Conservation (phyloP, 1,140 invertebrate species). For the Planococcus citri region DNA sequence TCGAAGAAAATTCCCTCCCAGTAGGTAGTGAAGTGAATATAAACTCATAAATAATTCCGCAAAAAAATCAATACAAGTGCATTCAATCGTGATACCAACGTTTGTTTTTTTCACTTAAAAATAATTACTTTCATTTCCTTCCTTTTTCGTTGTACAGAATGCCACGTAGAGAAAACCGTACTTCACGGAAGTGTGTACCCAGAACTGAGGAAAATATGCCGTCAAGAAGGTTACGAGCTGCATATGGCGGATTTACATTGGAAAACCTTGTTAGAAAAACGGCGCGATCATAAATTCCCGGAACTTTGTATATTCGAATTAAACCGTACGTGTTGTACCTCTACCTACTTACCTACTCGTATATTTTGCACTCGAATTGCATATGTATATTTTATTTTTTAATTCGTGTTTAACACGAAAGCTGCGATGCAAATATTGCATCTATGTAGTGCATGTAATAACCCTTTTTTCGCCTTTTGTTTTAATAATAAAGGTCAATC, state of each 20-base stretch:
- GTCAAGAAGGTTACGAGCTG: constrained; percentile 49
- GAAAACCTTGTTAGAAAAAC: constrained; percentile 50
- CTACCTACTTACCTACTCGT: not conserved
- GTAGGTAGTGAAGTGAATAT: too few species aligned
- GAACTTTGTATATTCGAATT: constrained; percentile 60
- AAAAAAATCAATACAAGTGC: not conserved
- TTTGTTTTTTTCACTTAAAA: not conserved
- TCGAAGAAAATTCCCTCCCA: too few species aligned
- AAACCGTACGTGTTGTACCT: constrained; percentile 44
- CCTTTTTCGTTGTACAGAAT: constrained; percentile 38
- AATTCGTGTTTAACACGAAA: too few species aligned
- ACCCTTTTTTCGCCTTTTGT: not conserved
- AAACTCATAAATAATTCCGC: too few species aligned
- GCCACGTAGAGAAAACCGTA: constrained; percentile 49
- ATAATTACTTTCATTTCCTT: constrained; percentile 22
- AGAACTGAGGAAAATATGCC: constrained; percentile 42
- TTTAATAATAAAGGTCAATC: constrained; percentile 43
- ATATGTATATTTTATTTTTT: too few species aligned
- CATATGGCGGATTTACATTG: constrained; percentile 57
- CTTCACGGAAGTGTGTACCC: constrained; percentile 52
- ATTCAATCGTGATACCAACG: not conserved
- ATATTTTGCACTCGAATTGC: not conserved
- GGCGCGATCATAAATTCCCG: constrained; percentile 55
- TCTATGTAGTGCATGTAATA: too few species aligned
- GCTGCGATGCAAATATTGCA: too few species aligned